Percentiles rank a stretch among this genome's conserved stretches.
These are phyloP conservation scores for Listronotus bonariensis DNA, from an alignment of 1,140 invertebrate genomes.

Conservation along the genomic window DNA sequence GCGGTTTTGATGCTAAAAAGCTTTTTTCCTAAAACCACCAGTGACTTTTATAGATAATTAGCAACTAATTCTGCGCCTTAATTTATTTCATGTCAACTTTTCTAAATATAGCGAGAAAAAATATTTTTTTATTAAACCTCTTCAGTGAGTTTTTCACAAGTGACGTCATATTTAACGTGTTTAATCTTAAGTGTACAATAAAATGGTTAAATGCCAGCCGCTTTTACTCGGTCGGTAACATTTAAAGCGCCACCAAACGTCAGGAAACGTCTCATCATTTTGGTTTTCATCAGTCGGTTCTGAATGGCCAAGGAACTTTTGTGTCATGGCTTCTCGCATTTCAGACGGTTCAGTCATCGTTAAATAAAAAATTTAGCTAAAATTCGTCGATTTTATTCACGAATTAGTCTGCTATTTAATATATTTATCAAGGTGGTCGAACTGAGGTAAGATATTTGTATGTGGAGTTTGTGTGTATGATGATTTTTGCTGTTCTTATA, in stretches of 20 bases:
- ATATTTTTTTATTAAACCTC: no score
- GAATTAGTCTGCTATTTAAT: neutral
- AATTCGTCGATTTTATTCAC: neutral
- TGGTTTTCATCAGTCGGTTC: conserved; percentile 26
- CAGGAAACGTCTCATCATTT: conserved; percentile 9
- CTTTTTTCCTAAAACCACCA: no score
- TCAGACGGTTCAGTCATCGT: conserved; percentile 14
- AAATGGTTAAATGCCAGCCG: no score
- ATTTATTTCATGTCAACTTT: no score
- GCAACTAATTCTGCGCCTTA: no score
- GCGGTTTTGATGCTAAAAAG: no score
- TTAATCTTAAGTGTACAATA: no score
- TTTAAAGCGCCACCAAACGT: conserved; percentile 14
- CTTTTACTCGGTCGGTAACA: conserved; percentile 12
- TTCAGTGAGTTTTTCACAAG: no score
- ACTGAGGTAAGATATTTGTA: conserved; percentile 10
- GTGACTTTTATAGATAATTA: no score
- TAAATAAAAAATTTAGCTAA: conserved; percentile 24
- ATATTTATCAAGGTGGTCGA: neutral
- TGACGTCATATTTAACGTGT: no score
- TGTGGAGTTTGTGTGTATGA: neutral
- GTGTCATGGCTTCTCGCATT: conserved; percentile 31
- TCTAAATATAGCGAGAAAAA: no score
- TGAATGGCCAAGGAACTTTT: conserved; percentile 22
- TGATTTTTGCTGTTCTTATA: conserved; percentile 15